Evolutionary conservation across 2,797 vertebrate species (phyloP).

Genomic region (Neostethus bicornis): DNA sequence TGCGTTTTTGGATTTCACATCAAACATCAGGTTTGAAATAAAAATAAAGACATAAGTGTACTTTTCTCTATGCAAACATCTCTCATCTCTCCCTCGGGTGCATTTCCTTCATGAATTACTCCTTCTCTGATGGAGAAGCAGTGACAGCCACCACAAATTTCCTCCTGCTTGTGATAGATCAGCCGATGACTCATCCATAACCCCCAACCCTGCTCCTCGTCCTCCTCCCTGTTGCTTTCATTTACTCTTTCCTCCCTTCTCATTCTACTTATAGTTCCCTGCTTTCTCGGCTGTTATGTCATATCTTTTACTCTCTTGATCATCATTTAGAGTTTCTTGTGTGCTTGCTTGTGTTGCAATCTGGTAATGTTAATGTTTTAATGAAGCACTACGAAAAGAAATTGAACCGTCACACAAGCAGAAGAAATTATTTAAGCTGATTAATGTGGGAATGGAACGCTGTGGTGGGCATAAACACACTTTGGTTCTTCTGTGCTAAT

Average conservation of each 20-base stretch:
- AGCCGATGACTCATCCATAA: slow-evolving; percentile 76
- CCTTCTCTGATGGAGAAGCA: slow-evolving; percentile 24
- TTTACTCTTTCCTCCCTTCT: slow-evolving; percentile 40
- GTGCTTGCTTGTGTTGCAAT: slow-evolving; percentile 1
- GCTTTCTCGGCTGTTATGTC: slow-evolving; percentile 16
- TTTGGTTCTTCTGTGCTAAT: background rate
- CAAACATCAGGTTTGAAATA: slow-evolving; percentile 13
- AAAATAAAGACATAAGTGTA: slow-evolving; percentile 36
- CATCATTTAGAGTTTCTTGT: slow-evolving; percentile 36
- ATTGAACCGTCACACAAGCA: slow-evolving; percentile 16
- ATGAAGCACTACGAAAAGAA: slow-evolving; percentile 44
- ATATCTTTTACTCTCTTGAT: slow-evolving; percentile 18
- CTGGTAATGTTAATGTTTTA: slow-evolving; percentile 6
- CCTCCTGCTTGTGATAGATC: slow-evolving; percentile 71
- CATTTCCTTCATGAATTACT: background rate
- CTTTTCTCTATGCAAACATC: slow-evolving; percentile 12
- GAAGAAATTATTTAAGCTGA: background rate
- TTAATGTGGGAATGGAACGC: background rate
- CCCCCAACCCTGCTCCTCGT: slow-evolving; percentile 34
- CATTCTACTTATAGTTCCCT: slow-evolving; percentile 12
- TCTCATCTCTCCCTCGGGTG: slow-evolving; percentile 21
- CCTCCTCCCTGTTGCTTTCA: slow-evolving; percentile 24
- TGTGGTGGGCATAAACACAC: background rate
- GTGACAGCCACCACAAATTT: slow-evolving; percentile 57
- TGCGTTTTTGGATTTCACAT: slow-evolving; percentile 8